phyloP scores from a whole-genome alignment of 2,113 vertebrate genomes.

The Percopsis transmontana region DNA sequence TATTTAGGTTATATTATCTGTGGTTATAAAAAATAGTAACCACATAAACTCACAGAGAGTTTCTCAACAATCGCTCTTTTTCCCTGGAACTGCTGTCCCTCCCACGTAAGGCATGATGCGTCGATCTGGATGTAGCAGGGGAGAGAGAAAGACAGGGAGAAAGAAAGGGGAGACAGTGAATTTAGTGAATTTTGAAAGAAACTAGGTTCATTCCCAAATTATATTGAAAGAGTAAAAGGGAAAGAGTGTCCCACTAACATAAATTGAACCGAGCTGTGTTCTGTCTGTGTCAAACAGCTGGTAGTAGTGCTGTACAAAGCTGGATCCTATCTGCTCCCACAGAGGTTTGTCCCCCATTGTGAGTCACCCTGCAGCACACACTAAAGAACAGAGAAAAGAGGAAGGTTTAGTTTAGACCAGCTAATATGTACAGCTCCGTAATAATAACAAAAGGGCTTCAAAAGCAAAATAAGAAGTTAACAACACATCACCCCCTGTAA shows the following conservation, averaged over 20 bases:
- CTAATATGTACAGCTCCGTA: not conserved
- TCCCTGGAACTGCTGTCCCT: conserved; percentile 96
- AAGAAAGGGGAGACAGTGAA: not conserved
- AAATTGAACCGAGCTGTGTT: conserved; percentile 93
- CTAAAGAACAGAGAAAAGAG: conserved; percentile 60
- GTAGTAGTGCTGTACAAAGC: conserved; percentile 98
- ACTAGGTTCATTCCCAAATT: not conserved
- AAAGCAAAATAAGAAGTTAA: not conserved
- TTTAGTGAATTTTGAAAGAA: not conserved
- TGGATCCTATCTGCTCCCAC: conserved; percentile 99
- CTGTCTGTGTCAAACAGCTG: conserved; percentile 95
- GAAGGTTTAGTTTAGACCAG: conserved; percentile 14
- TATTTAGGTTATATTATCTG: not conserved
- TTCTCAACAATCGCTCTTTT: conserved; percentile 97
- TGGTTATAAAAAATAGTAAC: not conserved
- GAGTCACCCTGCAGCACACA: conserved; percentile 83
- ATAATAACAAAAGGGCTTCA: not conserved
- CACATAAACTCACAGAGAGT: conserved; percentile 83
- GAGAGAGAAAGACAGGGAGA: not conserved
- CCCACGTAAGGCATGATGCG: conserved; percentile 98
- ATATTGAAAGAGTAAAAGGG: not conserved
- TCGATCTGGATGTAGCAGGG: conserved; percentile 82
- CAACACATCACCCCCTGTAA: no score
- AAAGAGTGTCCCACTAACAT: conserved; percentile 83
- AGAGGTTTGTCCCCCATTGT: conserved; percentile 97